Evolutionary conservation across 2,113 vertebrate species (phyloP).

Genomic region (Lanius collurio): DNA sequence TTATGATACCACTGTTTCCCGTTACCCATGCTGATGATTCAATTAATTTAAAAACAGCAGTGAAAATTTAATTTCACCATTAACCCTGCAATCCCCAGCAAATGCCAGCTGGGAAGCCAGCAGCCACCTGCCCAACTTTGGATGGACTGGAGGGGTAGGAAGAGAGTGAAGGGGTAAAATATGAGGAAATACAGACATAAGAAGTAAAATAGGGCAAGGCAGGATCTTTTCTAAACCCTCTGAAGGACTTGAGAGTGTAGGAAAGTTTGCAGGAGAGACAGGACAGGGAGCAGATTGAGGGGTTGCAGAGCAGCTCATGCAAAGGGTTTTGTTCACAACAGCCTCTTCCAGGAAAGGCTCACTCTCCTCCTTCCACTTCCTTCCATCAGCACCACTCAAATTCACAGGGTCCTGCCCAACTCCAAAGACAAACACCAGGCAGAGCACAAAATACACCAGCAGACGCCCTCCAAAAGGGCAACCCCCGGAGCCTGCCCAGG

Average conservation of each 20-base stretch:
- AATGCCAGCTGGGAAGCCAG: not conserved
- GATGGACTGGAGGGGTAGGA: not conserved
- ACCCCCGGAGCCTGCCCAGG: not conserved
- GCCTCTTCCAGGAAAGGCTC: not conserved
- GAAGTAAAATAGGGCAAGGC: not conserved
- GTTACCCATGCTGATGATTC: conserved; percentile 64
- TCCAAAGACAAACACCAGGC: not conserved
- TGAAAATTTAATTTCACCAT: conserved; percentile 56
- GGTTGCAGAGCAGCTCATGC: not conserved
- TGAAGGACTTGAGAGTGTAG: not conserved
- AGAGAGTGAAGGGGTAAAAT: not conserved
- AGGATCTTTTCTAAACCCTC: not conserved
- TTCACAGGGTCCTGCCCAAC: not conserved
- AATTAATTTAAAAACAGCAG: conserved; percentile 67
- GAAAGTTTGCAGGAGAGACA: not conserved
- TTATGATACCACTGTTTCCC: conserved; percentile 63
- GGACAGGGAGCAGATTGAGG: not conserved
- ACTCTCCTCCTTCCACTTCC: not conserved
- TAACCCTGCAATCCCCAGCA: conserved; percentile 9
- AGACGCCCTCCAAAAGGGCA: not conserved
- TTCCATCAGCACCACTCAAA: rapidly evolving
- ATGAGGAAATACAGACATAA: not conserved
- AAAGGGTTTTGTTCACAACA: not conserved
- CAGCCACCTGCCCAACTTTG: not conserved
- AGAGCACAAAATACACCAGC: not conserved